Percentiles rank a stretch among this genome's conserved stretches.
Evolutionary conservation across 2,797 vertebrate genomes (phyloP).

Genomic region (Staurois parvus): DNA sequence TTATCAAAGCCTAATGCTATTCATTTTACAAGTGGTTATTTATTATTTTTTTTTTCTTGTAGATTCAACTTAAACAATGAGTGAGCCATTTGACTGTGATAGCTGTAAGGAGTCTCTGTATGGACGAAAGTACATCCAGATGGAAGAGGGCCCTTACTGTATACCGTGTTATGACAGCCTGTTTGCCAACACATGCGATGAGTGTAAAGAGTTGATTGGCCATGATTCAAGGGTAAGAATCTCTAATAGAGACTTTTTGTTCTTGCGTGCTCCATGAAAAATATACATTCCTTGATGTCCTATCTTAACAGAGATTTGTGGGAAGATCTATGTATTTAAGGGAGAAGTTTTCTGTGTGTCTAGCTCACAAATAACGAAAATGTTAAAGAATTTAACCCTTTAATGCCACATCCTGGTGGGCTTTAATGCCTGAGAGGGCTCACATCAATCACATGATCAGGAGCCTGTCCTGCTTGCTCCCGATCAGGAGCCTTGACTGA

Average conservation of each 20-base stretch:
- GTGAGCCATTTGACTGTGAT: constrained; percentile 93
- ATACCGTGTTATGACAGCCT: constrained; percentile 96
- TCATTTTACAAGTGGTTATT: neutral
- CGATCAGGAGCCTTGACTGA: too few species aligned
- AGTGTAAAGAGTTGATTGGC: constrained; percentile 97
- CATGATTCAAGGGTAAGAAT: constrained; percentile 92
- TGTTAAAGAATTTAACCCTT: too few species aligned
- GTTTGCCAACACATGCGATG: constrained; percentile 96
- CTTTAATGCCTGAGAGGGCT: too few species aligned
- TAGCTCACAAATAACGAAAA: too few species aligned
- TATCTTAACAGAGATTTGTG: too few species aligned
- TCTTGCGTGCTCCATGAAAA: too few species aligned
- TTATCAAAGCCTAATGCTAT: neutral
- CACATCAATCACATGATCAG: too few species aligned
- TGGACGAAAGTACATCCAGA: constrained; percentile 97
- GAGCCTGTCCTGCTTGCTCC: too few species aligned
- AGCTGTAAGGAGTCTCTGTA: constrained; percentile 97
- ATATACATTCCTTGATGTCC: too few species aligned
- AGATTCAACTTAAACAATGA: constrained; percentile 78
- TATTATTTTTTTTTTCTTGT: neutral
- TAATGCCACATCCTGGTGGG: too few species aligned
- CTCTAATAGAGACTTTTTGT: neutral
- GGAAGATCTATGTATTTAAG: too few species aligned
- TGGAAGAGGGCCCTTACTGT: constrained; percentile 92
- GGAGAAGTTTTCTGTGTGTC: too few species aligned